Base-by-base conservation (phyloP, 1,140 invertebrate genomes). In the Antheraea mylitta region DNA sequence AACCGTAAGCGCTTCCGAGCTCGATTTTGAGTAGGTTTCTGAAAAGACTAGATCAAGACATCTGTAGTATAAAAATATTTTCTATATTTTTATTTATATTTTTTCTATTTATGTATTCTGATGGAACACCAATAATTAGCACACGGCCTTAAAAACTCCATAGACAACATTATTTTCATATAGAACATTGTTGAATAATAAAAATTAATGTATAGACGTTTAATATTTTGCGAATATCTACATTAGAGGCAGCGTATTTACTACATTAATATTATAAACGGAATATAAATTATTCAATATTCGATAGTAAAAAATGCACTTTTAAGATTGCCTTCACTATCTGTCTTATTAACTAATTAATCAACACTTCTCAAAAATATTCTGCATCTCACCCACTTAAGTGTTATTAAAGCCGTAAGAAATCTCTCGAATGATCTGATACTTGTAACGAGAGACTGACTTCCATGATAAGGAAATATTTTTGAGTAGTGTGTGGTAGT, bases 201-300 rank as follows among this genome's bases (percentile, higher is more conserved):
- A 80, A 63, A 30, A 37, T 75, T 73, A 78, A 74, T 69, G 72
- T 80, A 85, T 85, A 85, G 76, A 83, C 79, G 76, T 80, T 71
- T 91, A 85, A 87, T 90, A 91, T 91, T 91, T 91, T 91, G 85
- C 81, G 85, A 91, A 82, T 83, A 81, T 90, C 86, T 91, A 90
- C 83, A 87, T 91, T 48, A 89, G 83, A 86, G 80, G 82, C 80
- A 82, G 76, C 83, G 83, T 87, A 86, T 87, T 88, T 85, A 89
- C 83, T 81, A 78, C 72, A 74, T 69, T 72, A 70, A 61, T 66
- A 36, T 81, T 77, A 76, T 78, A 76, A 80, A 80, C 68, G 87
- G n/a, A n/a, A 79, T 75, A 72, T 79, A 77, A 72, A 60, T n/a
- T 77, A 81, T 67, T 70, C 72, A 73, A 70, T 75, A 60, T 60